These are phyloP conservation scores for Leuctra nigra DNA, from an alignment of 2,888 invertebrate genomes.

Conservation along the genomic window DNA sequence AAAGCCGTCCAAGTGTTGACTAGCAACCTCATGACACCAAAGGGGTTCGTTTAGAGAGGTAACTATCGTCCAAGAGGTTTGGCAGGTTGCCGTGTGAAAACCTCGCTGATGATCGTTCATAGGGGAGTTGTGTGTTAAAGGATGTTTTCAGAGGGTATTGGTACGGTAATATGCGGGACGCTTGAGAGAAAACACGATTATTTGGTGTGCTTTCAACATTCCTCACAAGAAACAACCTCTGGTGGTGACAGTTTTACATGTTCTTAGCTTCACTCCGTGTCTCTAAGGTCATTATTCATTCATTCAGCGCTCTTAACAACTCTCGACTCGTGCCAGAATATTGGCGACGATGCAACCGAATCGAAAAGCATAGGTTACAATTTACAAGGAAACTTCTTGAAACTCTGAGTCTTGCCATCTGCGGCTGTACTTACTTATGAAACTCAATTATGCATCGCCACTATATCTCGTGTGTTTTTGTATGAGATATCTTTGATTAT, in stretches of 20 bases:
- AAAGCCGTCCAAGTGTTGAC: too few species aligned
- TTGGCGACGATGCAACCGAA: not conserved
- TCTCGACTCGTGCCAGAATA: not conserved
- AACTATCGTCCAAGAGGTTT: not conserved
- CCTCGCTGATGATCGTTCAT: not conserved
- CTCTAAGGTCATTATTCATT: conserved; percentile 7
- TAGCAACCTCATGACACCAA: not conserved
- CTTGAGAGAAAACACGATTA: conserved; percentile 1
- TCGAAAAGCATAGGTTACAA: too few species aligned
- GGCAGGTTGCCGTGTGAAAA: not conserved
- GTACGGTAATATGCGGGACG: not conserved
- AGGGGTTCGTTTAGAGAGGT: not conserved
- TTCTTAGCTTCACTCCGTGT: not conserved
- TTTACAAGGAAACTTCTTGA: too few species aligned
- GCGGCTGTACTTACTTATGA: too few species aligned
- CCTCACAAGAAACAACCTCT: not conserved
- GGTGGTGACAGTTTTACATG: conserved; percentile 1
- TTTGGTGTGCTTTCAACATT: not conserved
- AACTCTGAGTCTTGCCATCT: too few species aligned
- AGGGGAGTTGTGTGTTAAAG: not conserved
- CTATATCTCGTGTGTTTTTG: too few species aligned
- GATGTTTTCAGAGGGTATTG: not conserved
- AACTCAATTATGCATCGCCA: too few species aligned
- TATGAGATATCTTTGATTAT: too few species aligned
- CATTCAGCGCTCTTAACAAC: not conserved